Conservation (phyloP, 2,113 vertebrate genomes). For the Turnix velox region DNA sequence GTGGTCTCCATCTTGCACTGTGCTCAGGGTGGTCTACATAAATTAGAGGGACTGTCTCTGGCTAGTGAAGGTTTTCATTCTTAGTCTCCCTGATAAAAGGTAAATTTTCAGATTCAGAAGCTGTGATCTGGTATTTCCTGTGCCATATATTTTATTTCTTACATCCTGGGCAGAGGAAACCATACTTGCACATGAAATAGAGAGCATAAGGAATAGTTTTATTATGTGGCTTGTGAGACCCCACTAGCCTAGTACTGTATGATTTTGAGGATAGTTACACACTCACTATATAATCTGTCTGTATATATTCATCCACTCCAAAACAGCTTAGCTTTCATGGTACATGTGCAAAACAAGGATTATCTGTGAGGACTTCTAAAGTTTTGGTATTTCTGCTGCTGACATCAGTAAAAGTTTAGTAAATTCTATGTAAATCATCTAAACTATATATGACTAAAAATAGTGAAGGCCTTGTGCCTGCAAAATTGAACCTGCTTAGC, state of each 20-base stretch:
- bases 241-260: not conserved
- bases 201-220: not conserved
- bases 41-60: not conserved
- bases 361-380: not conserved
- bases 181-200: not conserved
- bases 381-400: not conserved
- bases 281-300: not conserved
- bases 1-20: not conserved
- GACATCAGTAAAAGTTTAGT: not conserved
- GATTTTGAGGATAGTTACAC: not conserved
- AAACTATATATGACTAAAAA: not conserved
- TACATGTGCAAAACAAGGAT: not conserved
- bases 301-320: not conserved
- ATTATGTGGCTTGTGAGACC: not conserved
- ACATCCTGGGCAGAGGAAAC: not conserved
- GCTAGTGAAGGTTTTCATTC: not conserved
- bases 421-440: not conserved
- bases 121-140: not conserved
- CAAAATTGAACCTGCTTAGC: not conserved
- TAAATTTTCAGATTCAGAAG: not conserved
- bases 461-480: not conserved
- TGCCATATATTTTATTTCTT: not conserved
- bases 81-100: not conserved
- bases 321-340: not conserved
- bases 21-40: constrained; percentile 42